Conservation (phyloP, 2,797 vertebrate genomes). For the Mionectes olivaceus region DNA sequence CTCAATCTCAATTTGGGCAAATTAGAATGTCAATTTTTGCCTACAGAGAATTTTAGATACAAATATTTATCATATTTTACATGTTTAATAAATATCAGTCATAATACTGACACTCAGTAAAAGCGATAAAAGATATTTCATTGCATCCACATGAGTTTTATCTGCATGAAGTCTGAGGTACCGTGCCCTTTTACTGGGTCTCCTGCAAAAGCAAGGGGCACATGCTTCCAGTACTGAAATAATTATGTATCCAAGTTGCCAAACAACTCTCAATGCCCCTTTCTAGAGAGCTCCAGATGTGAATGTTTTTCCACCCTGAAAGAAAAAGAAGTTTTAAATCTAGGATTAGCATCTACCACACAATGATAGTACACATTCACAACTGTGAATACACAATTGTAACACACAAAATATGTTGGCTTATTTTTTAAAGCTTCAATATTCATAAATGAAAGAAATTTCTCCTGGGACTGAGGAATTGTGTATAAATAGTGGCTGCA, state of each 20-base stretch:
- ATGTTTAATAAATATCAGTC: neutral
- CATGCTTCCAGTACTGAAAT: neutral
- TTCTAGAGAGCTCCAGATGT: neutral
- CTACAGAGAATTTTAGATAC: neutral
- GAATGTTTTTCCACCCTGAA: neutral
- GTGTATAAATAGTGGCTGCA: constrained; percentile 70
- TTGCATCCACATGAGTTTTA: neutral
- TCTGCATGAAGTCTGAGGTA: neutral
- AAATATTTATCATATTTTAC: neutral
- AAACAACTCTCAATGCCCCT: neutral
- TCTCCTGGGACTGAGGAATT: neutral
- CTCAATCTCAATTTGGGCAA: neutral
- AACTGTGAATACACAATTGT: constrained; percentile 7
- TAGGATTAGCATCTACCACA: neutral
- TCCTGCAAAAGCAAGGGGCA: neutral
- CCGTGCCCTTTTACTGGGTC: neutral
- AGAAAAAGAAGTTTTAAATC: neutral
- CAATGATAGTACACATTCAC: neutral
- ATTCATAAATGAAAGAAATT: constrained; percentile 26
- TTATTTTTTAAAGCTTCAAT: constrained; percentile 4
- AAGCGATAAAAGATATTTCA: neutral
- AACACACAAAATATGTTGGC: neutral
- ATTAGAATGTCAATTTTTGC: neutral
- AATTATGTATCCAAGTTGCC: neutral
- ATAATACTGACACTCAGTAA: neutral